Conservation (phyloP, 2,797 vertebrate species). For the Falco novaeseelandiae region DNA sequence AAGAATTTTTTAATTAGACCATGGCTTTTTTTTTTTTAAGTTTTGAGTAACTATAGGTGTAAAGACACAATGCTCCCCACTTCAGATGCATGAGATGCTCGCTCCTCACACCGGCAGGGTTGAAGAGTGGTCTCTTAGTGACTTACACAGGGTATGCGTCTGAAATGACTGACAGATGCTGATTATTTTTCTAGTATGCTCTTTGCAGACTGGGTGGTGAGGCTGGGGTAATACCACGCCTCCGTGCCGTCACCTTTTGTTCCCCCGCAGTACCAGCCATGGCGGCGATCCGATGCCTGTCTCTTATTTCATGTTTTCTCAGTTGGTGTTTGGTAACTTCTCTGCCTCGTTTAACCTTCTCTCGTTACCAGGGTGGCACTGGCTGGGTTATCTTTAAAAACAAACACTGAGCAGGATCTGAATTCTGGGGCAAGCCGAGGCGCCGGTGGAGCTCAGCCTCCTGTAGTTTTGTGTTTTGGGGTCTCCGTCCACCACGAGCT, state of each 20-base stretch:
- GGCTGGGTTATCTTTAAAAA: neutral
- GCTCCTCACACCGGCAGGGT: accelerated
- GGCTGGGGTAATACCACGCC: neutral
- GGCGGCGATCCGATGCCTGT: neutral
- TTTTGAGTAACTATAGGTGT: neutral
- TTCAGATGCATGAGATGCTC: accelerated
- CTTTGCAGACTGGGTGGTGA: accelerated
- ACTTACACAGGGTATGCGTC: neutral
- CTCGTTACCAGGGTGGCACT: neutral
- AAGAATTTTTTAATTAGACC: neutral
- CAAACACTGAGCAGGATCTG: neutral
- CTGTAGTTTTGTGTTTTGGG: neutral
- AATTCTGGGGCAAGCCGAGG: neutral
- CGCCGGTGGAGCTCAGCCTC: neutral
- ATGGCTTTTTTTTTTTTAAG: neutral
- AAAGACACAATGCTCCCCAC: neutral
- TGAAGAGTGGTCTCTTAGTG: accelerated
- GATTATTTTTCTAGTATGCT: neutral
- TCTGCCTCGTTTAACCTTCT: neutral
- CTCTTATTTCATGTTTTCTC: constrained; percentile 31
- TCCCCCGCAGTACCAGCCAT: neutral
- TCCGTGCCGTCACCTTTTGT: neutral
- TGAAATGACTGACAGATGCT: neutral
- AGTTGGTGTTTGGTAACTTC: constrained; percentile 43
- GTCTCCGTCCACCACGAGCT: accelerated